These are phyloP conservation scores for Typhlomys cinereus DNA, from an alignment of 2,113 vertebrate species.

Conservation along the genomic window DNA sequence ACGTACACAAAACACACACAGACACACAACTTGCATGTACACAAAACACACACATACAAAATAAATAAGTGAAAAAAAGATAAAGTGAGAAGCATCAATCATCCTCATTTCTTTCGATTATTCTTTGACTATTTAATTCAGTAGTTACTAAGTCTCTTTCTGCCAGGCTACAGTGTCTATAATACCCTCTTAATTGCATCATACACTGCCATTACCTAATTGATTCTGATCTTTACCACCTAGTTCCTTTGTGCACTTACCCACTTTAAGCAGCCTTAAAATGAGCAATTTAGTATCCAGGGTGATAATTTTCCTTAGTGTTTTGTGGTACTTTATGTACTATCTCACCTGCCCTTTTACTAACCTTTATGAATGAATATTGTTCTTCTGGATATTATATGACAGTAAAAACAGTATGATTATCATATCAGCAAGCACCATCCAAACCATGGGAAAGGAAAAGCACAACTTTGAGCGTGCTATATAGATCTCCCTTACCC, in stretches of 20 bases:
- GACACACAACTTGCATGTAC: too few species aligned
- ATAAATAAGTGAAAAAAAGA: too few species aligned
- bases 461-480: background rate
- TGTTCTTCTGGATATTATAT: background rate
- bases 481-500: background rate
- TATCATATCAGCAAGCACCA: background rate
- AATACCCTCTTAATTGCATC: constrained; percentile 8
- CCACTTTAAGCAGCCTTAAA: constrained; percentile 13
- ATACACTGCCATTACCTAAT: background rate
- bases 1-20: too few species aligned
- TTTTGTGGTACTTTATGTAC: background rate
- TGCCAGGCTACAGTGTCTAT: background rate
- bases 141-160: constrained; percentile 8
- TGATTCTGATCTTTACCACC: constrained; percentile 35
- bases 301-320: constrained; percentile 39
- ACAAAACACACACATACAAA: too few species aligned
- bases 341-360: background rate
- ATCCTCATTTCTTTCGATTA: constrained; percentile 10
- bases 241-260: background rate
- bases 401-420: background rate
- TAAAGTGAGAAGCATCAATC: too few species aligned
- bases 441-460: background rate
- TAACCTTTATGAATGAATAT: background rate
- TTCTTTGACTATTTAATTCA: constrained; percentile 34
- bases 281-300: background rate